Evolutionary conservation across 2,113 vertebrate genomes (phyloP).

Genomic region (Alethe castanea): DNA sequence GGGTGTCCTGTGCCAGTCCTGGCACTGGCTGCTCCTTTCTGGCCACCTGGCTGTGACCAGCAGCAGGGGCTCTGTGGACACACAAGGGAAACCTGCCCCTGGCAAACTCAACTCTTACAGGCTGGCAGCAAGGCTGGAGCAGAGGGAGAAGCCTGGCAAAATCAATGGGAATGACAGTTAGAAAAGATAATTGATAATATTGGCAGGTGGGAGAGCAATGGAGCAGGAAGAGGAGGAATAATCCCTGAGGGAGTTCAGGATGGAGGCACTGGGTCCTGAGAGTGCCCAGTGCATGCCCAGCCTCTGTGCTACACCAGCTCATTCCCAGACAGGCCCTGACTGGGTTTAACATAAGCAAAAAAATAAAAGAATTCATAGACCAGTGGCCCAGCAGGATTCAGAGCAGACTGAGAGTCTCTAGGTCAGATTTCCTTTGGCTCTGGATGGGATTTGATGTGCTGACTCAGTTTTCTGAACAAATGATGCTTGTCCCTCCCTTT

Average conservation of each 20-base stretch:
- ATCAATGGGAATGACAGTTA: neutral
- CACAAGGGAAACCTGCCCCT: accelerated
- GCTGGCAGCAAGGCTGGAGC: neutral
- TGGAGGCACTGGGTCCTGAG: neutral
- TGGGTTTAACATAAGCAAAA: neutral
- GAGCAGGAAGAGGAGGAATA: neutral
- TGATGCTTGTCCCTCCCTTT: neutral
- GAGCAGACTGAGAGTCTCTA: neutral
- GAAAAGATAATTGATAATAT: neutral
- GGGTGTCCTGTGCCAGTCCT: accelerated
- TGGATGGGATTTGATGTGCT: neutral
- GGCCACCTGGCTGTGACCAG: accelerated
- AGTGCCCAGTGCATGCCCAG: neutral
- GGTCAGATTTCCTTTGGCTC: neutral
- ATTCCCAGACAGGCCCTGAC: neutral
- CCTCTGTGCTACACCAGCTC: neutral
- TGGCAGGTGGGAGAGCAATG: neutral
- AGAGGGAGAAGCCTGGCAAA: neutral
- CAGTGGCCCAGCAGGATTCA: neutral
- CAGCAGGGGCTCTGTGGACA: neutral
- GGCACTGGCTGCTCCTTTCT: neutral
- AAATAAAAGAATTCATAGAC: neutral
- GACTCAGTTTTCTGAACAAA: neutral
- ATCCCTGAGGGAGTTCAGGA: neutral
- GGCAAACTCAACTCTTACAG: neutral